phyloP scores from a whole-genome alignment of 1,140 invertebrate genomes.

The Megathymus violae region DNA sequence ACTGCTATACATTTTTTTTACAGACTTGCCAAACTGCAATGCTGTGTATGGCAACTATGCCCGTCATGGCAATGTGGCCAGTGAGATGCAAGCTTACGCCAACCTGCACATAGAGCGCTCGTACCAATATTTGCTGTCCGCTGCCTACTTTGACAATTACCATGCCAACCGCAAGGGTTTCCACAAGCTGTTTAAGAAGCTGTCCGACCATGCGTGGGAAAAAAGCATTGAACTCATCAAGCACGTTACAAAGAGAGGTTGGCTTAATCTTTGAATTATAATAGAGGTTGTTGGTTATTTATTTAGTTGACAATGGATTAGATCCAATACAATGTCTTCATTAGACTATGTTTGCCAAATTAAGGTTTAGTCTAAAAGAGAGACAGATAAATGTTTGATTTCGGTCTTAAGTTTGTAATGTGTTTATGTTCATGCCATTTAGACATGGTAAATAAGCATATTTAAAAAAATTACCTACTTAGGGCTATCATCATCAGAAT shows the following conservation, averaged over 20 bases:
- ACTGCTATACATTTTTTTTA: too few species aligned
- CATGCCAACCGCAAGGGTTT: constrained; percentile 90
- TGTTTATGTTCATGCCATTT: too few species aligned
- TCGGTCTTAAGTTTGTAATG: too few species aligned
- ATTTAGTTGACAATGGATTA: too few species aligned
- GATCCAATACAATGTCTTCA: too few species aligned
- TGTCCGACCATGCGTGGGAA: constrained; percentile 90
- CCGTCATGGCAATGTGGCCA: constrained; percentile 64
- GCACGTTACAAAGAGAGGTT: constrained; percentile 89
- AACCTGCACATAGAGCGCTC: constrained; percentile 87
- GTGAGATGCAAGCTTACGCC: constrained; percentile 85
- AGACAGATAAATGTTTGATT: too few species aligned
- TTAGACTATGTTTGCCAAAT: too few species aligned
- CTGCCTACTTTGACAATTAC: constrained; percentile 91
- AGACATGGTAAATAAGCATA: too few species aligned
- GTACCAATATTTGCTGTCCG: constrained; percentile 89
- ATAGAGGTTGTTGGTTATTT: too few species aligned
- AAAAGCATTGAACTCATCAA: constrained; percentile 90
- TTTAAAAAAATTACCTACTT: too few species aligned
- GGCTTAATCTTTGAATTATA: constrained; percentile 54
- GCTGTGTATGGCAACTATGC: constrained; percentile 87
- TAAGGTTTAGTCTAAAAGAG: too few species aligned
- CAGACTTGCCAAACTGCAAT: constrained; percentile 85
- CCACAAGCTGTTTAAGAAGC: constrained; percentile 88
- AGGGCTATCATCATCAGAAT: too few species aligned